Evolutionary conservation across 2,888 invertebrate species (phyloP), one percentile per base, ranked within the genome.

Genomic region (Drosophila anomalata): DNA sequence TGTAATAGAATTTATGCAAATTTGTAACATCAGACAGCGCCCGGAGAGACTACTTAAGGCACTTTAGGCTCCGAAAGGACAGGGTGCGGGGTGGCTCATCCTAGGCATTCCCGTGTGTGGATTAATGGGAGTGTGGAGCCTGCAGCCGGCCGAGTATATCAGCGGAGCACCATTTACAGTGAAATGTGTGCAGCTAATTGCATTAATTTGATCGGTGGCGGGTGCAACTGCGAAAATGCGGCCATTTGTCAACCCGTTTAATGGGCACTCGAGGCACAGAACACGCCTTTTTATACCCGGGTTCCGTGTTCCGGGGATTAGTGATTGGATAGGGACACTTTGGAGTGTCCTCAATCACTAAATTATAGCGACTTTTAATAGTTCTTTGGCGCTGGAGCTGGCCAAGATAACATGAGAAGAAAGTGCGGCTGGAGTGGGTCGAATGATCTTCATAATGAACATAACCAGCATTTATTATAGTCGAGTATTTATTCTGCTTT

Each of bases 1-100:
- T 71, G 61, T 75, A 75, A 71, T 66, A 75, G 75, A 75, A 75
- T 75, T 46, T 71, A 73, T 73, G 73, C 73, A 75, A 66, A 71
- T 75, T 70, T 71, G 75, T 71, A 65, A 42, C 69, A 63, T 24
- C 47, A 46, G 70, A 57, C 73, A 44, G 39, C 20, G 48, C 56
- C 56, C 24, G 12, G 42, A 33, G 33, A n/a, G 36, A n/a, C 51
- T 33, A 36, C 33, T 52, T 17, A 22, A 52, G 20, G 33, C 22
- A 22, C 51, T 48, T 24, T 47, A n/a, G 36, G 36, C n/a, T 2
- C 7, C 14, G 6, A n/a, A n/a, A 6, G 26, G 12, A n/a, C 12
- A n/a, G 44, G 53, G n/a, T n/a, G 20, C 24, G 57, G 17, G 20
- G 14, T 44, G 20, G 33, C 24, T 20, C 33, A 33, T 33, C 33